These are phyloP conservation scores for Mohoua ochrocephala DNA, from an alignment of 2,113 vertebrate genomes.

Conservation along the genomic window DNA sequence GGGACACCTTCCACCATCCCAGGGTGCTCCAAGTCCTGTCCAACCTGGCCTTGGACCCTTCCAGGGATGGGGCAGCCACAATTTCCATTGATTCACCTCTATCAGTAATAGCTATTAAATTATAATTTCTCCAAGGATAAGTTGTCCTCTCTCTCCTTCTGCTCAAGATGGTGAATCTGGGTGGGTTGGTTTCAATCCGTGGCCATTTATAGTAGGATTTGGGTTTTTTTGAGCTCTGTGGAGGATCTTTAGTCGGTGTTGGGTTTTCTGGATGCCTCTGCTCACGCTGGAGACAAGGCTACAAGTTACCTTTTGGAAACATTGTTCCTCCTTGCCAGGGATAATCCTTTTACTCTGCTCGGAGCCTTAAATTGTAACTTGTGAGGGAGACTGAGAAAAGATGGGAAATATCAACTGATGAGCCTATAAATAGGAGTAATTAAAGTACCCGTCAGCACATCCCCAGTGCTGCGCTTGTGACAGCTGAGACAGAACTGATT, in stretches of 20 bases:
- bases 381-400: not conserved
- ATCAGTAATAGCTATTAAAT: not conserved
- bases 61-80: not conserved
- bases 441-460: not conserved
- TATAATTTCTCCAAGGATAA: not conserved
- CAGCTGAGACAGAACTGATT: conserved; percentile 17
- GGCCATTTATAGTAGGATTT: not conserved
- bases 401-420: not conserved
- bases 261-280: not conserved
- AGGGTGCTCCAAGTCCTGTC: accelerated
- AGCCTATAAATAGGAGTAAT: conserved; percentile 46
- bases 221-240: accelerated
- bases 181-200: accelerated
- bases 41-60: not conserved
- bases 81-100: not conserved
- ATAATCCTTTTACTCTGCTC: not conserved
- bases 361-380: not conserved
- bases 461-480: not conserved
- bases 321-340: not conserved
- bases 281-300: accelerated
- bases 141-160: not conserved
- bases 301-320: not conserved
- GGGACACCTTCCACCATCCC: not conserved
- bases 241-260: accelerated
- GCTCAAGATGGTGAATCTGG: not conserved